These are phyloP conservation scores for Hylaea fasciaria DNA, from an alignment of 2,888 invertebrate species.

Conservation along the genomic window DNA sequence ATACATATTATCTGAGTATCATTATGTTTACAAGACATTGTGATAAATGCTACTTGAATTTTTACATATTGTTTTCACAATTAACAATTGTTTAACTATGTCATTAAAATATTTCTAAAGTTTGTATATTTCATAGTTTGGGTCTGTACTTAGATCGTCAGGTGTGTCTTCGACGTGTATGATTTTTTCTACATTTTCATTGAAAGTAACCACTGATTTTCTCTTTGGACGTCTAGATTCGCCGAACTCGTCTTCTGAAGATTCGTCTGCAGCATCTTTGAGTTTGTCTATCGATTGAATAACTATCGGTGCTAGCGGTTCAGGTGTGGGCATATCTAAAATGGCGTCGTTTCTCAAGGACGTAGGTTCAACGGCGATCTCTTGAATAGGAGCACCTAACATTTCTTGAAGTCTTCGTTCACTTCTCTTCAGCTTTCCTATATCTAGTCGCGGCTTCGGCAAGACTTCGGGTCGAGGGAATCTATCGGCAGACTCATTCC, in stretches of 20 bases:
- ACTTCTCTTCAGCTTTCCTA: constrained; percentile 71
- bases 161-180: constrained; percentile 75
- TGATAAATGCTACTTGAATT: constrained; percentile 2
- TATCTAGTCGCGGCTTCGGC: constrained; percentile 63
- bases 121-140: constrained; percentile 62
- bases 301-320: constrained; percentile 61
- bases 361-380: constrained; percentile 47
- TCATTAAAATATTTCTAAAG: constrained; percentile 50
- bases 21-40: background rate
- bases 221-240: constrained; percentile 61
- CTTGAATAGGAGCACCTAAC: constrained; percentile 63
- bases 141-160: constrained; percentile 46
- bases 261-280: constrained; percentile 67
- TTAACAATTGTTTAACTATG: background rate
- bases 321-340: constrained; percentile 54
- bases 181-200: constrained; percentile 82
- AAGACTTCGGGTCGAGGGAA: constrained; percentile 47
- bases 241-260: constrained; percentile 76
- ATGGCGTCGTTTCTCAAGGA: constrained; percentile 51
- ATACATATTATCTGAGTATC: constrained; percentile 8
- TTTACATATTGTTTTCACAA: background rate
- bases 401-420: constrained; percentile 73
- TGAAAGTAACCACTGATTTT: constrained; percentile 84
- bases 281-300: constrained; percentile 77
- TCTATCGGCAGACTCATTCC: constrained; percentile 52